Percentiles rank a stretch among this genome's conserved stretches.
These are phyloP conservation scores for Pomacea maculata DNA, from an alignment of 1,140 invertebrate genomes.

Conservation along the genomic window DNA sequence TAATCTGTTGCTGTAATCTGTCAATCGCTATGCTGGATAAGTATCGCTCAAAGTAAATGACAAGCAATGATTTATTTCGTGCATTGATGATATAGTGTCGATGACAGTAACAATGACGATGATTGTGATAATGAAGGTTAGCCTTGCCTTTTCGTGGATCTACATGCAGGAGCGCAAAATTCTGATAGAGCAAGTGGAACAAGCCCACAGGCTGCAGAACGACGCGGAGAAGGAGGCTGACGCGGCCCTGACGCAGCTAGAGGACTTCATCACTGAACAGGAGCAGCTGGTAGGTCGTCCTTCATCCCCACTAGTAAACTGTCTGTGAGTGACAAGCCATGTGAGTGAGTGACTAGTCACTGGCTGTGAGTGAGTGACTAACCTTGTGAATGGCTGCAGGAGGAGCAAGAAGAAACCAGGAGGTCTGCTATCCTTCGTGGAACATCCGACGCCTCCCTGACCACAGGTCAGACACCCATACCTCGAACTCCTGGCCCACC, in stretches of 20 bases:
- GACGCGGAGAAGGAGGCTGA: conserved; percentile 64
- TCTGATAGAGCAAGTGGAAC: conserved; percentile 59
- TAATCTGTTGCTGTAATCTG: no score
- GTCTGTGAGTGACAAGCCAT: no score
- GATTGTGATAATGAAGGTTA: not conserved
- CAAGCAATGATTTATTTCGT: no score
- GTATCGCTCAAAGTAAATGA: not conserved
- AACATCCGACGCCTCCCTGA: not conserved
- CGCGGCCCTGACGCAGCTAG: conserved; percentile 59
- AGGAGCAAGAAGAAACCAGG: conserved; percentile 16
- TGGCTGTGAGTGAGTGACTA: no score
- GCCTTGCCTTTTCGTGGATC: conserved; percentile 5
- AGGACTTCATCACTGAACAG: conserved; percentile 63
- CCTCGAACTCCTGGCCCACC: not conserved
- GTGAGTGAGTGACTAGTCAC: no score
- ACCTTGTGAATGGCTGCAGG: not conserved
- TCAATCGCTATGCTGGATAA: no score
- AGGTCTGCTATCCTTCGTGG: not conserved
- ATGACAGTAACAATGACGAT: conserved; percentile 1
- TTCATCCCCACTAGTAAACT: not conserved
- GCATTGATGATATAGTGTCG: conserved; percentile 10
- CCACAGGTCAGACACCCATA: not conserved
- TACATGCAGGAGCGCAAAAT: conserved; percentile 57
- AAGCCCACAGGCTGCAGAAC: conserved; percentile 55
- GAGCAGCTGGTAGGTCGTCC: conserved; percentile 56